Percentiles rank a stretch among this genome's conserved stretches.
Evolutionary conservation across 2,113 vertebrate genomes (phyloP).

Genomic region (Amblyopsis rosae): DNA sequence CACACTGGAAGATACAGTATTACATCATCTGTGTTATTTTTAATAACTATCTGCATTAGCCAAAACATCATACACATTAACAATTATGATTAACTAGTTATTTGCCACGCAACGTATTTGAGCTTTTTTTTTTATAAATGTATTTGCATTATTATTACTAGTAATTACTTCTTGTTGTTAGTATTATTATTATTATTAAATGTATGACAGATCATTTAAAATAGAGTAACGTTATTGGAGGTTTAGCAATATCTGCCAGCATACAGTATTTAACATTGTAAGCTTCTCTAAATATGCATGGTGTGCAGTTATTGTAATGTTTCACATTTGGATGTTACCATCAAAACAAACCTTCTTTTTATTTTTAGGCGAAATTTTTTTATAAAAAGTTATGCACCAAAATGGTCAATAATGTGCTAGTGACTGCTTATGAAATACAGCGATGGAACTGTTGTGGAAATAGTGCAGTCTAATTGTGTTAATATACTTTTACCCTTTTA

Average conservation of each 20-base stretch:
- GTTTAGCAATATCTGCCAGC: neutral
- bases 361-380: no score
- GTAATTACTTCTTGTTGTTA: no score
- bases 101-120: no score
- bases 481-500: constrained; percentile 22
- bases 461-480: constrained; percentile 26
- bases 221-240: neutral
- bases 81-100: no score
- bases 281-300: neutral
- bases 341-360: no score
- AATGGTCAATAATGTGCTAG: constrained; percentile 6
- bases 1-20: constrained; percentile 60
- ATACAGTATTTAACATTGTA: neutral
- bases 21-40: constrained; percentile 32
- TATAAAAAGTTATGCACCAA: constrained; percentile 18
- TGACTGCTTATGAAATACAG: constrained; percentile 1
- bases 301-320: neutral
- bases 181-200: no score
- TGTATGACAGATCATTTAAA: no score
- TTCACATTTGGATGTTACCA: neutral
- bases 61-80: constrained; percentile 19
- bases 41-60: constrained; percentile 53
- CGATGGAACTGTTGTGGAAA: constrained; percentile 25
- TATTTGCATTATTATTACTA: no score
- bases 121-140: no score